Evolutionary conservation across 2,888 invertebrate species (phyloP).

Genomic region (Teleogryllus oceanicus): DNA sequence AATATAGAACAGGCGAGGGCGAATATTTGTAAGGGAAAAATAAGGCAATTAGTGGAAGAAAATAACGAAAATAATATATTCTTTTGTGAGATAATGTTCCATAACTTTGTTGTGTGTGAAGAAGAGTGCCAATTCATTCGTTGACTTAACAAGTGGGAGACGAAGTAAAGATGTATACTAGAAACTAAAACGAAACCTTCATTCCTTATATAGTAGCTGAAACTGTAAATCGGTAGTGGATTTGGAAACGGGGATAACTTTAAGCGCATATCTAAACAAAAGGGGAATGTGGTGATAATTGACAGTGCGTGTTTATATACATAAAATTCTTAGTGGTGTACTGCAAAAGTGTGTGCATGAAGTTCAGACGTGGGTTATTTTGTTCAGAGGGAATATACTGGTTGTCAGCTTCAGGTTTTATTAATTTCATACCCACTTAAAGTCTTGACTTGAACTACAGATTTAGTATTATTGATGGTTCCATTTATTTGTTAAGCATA

Average conservation of each 20-base stretch:
- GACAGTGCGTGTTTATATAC: not conserved
- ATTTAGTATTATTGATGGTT: not conserved
- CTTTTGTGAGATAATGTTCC: constrained; percentile 4
- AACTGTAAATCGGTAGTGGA: not conserved
- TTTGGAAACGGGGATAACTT: not conserved
- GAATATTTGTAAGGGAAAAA: not conserved
- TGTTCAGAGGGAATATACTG: not conserved
- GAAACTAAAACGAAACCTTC: not conserved
- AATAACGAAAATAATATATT: not conserved
- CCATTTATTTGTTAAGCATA: not conserved
- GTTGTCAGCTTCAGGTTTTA: not conserved
- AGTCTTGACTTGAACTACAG: not conserved
- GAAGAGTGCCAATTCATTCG: constrained; percentile 1
- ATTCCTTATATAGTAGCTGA: not conserved
- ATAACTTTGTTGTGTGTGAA: constrained; percentile 1
- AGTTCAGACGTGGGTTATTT: not conserved
- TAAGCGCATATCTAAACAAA: constrained; percentile 12
- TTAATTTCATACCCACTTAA: too few species aligned
- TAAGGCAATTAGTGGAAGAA: not conserved
- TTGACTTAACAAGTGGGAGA: not conserved
- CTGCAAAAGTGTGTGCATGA: not conserved
- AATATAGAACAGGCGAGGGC: not conserved
- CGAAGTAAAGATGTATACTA: not conserved
- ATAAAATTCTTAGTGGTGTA: not conserved
- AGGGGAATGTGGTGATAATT: not conserved